These are phyloP conservation scores for Drosophila kurseongensis DNA, from an alignment of 1,140 invertebrate species.

Conservation along the genomic window DNA sequence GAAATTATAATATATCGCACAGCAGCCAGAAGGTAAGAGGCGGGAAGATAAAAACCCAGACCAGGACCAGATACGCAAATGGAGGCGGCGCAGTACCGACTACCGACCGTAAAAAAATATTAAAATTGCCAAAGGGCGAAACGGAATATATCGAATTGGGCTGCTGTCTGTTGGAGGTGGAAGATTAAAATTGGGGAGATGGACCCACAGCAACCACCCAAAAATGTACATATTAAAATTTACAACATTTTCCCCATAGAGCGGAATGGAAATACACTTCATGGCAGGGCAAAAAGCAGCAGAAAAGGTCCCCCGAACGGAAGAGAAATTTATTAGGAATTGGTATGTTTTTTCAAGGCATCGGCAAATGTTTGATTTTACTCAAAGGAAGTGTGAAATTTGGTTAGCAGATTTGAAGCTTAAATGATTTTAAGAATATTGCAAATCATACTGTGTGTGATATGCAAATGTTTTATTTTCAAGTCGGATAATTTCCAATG, in stretches of 20 bases:
- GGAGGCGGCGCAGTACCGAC: background rate
- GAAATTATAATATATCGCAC: slow-evolving; percentile 47
- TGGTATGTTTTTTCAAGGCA: slow-evolving; percentile 12
- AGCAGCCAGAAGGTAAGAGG: slow-evolving; percentile 14
- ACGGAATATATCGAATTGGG: slow-evolving; percentile 37
- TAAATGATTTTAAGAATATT: background rate
- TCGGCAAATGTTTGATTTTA: slow-evolving; percentile 5
- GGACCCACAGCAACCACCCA: background rate
- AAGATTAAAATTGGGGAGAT: slow-evolving; percentile 2
- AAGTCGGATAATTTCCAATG: too few species aligned
- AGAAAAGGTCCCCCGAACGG: slow-evolving; percentile 18
- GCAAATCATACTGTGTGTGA: background rate
- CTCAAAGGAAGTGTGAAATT: slow-evolving; percentile 1
- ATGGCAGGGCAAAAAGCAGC: slow-evolving; percentile 11
- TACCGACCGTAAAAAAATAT: slow-evolving; percentile 24
- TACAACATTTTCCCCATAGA: slow-evolving; percentile 22
- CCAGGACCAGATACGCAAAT: slow-evolving; percentile 10
- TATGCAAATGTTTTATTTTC: too few species aligned
- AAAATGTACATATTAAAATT: slow-evolving; percentile 44
- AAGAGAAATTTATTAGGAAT: slow-evolving; percentile 37
- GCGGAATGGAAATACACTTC: slow-evolving; percentile 26
- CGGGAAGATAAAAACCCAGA: background rate
- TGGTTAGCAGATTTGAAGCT: slow-evolving; percentile 3
- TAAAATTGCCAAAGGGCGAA: slow-evolving; percentile 43
- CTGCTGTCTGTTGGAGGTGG: slow-evolving; percentile 5